phyloP scores from a whole-genome alignment of 2,888 invertebrate species.

The Meta bourneti region DNA sequence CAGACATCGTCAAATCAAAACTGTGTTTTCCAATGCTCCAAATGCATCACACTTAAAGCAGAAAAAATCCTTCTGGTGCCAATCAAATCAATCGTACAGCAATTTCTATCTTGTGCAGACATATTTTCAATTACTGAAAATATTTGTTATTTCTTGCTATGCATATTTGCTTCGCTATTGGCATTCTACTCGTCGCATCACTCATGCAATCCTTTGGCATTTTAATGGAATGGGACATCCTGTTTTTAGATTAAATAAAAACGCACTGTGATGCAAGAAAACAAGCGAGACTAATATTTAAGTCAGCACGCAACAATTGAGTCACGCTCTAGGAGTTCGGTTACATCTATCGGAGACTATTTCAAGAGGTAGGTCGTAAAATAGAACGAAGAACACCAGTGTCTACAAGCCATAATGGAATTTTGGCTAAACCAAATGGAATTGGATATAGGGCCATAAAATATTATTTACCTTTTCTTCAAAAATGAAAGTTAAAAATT shows the following conservation, averaged over 20 bases:
- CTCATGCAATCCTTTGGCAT: too few species aligned
- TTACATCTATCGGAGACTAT: conserved; percentile 12
- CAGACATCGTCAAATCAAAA: too few species aligned
- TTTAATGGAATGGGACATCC: too few species aligned
- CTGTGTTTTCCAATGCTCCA: too few species aligned
- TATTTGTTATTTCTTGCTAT: too few species aligned
- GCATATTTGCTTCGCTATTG: too few species aligned
- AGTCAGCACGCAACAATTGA: conserved; percentile 16
- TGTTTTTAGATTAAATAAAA: too few species aligned
- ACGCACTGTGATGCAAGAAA: background rate
- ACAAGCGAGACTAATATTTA: conserved; percentile 16
- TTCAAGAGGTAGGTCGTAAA: conserved; percentile 34
- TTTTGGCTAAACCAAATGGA: background rate
- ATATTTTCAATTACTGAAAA: background rate
- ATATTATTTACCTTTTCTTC: background rate
- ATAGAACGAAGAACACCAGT: background rate
- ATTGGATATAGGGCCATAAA: too few species aligned
- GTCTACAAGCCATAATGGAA: background rate
- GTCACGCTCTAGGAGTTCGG: conserved; percentile 11
- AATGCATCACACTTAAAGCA: too few species aligned
- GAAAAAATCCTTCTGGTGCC: too few species aligned
- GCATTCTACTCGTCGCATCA: too few species aligned
- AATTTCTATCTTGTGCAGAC: background rate
- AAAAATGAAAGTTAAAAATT: background rate
- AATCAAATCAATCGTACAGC: background rate